phyloP scores from a whole-genome alignment of 1,140 invertebrate species.

The Sinella curviseta region DNA sequence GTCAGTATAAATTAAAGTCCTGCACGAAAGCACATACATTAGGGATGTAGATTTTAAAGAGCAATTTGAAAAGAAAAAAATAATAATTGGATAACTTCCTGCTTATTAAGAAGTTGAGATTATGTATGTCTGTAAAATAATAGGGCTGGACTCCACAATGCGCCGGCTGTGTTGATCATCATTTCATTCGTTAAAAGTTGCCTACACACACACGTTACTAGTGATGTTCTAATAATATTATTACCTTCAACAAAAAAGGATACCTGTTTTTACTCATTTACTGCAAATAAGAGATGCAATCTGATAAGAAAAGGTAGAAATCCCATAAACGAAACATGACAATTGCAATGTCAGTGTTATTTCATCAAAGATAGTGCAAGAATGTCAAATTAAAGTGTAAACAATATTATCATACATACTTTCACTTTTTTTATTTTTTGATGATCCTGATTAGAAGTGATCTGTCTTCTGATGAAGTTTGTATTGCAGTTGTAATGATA shows the following conservation, averaged over 20 bases:
- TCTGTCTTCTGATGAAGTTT: not conserved
- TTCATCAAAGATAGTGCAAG: too few species aligned
- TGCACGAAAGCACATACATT: not conserved
- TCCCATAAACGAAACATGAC: too few species aligned
- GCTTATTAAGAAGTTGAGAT: not conserved
- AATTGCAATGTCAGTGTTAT: too few species aligned
- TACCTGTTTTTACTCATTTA: not conserved
- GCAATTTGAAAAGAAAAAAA: not conserved
- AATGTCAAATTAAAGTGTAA: too few species aligned
- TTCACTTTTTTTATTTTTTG: not conserved
- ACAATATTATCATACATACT: not conserved
- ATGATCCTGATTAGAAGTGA: not conserved
- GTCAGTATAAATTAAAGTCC: not conserved
- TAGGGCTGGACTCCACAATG: not conserved
- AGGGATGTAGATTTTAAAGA: not conserved
- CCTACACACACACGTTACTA: too few species aligned
- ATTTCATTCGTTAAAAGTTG: too few species aligned
- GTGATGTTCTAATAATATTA: too few species aligned
- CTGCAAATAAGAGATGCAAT: not conserved
- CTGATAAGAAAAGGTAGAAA: too few species aligned
- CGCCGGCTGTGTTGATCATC: not conserved
- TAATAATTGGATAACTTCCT: not conserved
- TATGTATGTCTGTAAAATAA: not conserved
- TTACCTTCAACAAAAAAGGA: not conserved
- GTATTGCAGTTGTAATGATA: too few species aligned